phyloP scores from a whole-genome alignment of 2,113 vertebrate genomes.

The Raja brachyura region DNA sequence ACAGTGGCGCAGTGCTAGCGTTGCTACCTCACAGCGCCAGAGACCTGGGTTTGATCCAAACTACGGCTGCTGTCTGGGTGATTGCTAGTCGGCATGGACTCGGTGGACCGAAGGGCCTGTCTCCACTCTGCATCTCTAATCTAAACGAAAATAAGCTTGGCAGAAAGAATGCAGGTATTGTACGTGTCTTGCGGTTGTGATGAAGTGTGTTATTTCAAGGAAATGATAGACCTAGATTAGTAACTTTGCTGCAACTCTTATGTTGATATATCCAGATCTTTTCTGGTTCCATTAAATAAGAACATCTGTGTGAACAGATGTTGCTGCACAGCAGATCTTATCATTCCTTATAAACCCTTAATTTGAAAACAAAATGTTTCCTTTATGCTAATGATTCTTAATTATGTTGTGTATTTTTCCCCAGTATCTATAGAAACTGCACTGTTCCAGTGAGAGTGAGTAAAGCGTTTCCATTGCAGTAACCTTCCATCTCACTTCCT shows the following conservation, averaged over 20 bases:
- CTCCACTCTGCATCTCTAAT: too few species aligned
- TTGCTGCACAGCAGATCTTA: slow-evolving; percentile 16
- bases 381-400: slow-evolving; percentile 29
- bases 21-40: too few species aligned
- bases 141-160: neutral
- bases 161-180: neutral
- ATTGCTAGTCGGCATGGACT: too few species aligned
- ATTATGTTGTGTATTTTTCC: slow-evolving; percentile 7
- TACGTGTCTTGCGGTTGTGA: neutral
- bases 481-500: neutral
- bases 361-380: slow-evolving; percentile 37
- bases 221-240: neutral
- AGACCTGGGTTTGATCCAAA: too few species aligned
- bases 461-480: neutral
- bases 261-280: neutral
- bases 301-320: slow-evolving; percentile 27
- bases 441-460: neutral
- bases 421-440: neutral
- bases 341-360: slow-evolving; percentile 9
- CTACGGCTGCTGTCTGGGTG: too few species aligned
- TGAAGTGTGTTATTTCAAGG: neutral
- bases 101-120: too few species aligned
- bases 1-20: too few species aligned
- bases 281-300: slow-evolving; percentile 10
- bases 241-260: neutral